Evolutionary conservation across 2,888 invertebrate species (phyloP), one percentile per base, ranked within the genome.

Genomic region (Tetrapedia diversipes): DNA sequence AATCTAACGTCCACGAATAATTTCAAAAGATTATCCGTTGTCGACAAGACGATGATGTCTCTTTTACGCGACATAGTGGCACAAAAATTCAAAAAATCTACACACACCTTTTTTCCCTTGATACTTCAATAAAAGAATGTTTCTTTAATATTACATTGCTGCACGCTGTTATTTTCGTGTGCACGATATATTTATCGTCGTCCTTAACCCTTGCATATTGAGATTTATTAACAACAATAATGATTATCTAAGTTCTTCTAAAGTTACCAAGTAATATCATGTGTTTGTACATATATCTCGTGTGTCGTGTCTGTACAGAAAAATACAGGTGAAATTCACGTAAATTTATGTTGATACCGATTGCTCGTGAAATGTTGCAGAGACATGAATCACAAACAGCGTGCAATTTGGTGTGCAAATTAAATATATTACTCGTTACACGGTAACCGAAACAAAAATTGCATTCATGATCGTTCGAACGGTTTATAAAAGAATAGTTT

Each of bases 151-250:
- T 34, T 49, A 43, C 29, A 47, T 43, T 24, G 43, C 8, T 41
- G 24, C 22, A 29, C 14, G 14, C 11, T 14, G 2, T n/a, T n/a
- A 14, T 14, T 3, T 14, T 10, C 14, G 4, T 16, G 14, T 39
- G 4, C 4, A 19, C 59, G 39, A 39, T 37, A 41, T 29, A 29
- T 76, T 54, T 61, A 57, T 60, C 41, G 41, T 65, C 49, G 34
- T 61, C 47, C n/a, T 73, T 65, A 43, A 43, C 32, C 29, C 54
- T 49, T 54, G 43, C 57, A 37, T 19, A 63, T 37, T 24, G 45
- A 24, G 29, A 67, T 60, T 53, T 74, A 66, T 79, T 57, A 69
- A 79, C 68, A 79, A 68, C 73, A 61, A 59, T 47, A 79, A 74
- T 74, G 66, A 24, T 63, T 41, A 79, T 57, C 61, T 69, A 74